Base-by-base conservation (phyloP, 2,888 invertebrate genomes). In the Sarcophaga subvicina region DNA sequence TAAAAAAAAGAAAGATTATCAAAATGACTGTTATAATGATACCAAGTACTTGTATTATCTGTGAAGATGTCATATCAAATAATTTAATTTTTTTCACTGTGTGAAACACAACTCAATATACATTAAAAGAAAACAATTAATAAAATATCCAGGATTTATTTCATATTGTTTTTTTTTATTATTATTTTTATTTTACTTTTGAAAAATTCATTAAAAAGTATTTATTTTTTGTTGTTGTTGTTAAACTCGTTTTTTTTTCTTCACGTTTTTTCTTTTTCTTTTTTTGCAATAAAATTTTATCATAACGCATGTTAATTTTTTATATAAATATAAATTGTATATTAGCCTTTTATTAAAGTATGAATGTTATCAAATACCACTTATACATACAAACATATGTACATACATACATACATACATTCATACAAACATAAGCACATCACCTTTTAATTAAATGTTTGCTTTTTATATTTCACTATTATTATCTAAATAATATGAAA, bases 41-140 rank as follows among this genome's bases (percentile, higher is more conserved):
- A 79, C 69, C 79, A 79, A 83, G 69, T 73, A 76, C 60, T 83
- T 70, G 76, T 84, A 60, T 63, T 70, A 76, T 71, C 75, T 76
- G 63, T 70, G 59, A 75, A 62, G 67, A 75, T 79, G 63, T 73
- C 69, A 73, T 47, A 75, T 66, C 47, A 22, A 70, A 67, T 71
- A 62, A 72, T 67, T 66, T 78, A 72, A 47, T 47, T 80, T 83
- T 84, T 85, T 85, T 85, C 84, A 85, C 84, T 80, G 71, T 85
- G 84, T 85, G 84, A 85, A 85, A 85, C 77, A 71, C 60, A 67
- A 77, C 60, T 85, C 71, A 80, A 85, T 76, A 80, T 47, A 54
- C 54, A 54, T 54, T 14, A n/a, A 47, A 67, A 67, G 1, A 67
- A 67, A 67, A 67, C 3, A 37, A 54, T 14, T 14, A 54, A 54